These are phyloP conservation scores for Cacatua alba DNA, from an alignment of 2,113 vertebrate species.

Conservation along the genomic window DNA sequence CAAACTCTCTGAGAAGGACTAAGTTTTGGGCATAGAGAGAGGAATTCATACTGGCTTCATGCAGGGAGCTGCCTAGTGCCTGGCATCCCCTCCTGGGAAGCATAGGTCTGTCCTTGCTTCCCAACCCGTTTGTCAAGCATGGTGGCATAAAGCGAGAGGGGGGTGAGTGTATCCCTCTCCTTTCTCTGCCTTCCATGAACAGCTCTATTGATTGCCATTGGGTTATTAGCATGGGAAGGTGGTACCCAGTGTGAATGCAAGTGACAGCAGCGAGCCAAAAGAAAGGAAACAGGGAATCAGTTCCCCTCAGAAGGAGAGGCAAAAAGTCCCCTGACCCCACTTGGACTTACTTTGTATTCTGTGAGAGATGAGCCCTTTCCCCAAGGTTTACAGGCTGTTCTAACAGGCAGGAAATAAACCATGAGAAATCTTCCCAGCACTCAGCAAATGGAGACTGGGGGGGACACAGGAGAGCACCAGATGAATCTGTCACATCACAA, in stretches of 20 bases:
- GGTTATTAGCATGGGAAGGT: conserved; percentile 69
- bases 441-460: not conserved
- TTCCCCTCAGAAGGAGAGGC: conserved; percentile 6
- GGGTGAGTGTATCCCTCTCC: not conserved
- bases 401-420: conserved; percentile 23
- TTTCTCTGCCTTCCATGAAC: conserved; percentile 48
- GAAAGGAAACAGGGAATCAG: conserved; percentile 47
- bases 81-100: not conserved
- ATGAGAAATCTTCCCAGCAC: not conserved
- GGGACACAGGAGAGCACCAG: not conserved
- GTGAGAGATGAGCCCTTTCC: not conserved
- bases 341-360: conserved; percentile 55
- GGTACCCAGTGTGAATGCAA: conserved; percentile 52
- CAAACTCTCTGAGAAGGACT: not conserved
- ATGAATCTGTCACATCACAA: not conserved
- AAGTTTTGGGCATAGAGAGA: not conserved
- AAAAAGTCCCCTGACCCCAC: conserved; percentile 44
- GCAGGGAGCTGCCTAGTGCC: not conserved
- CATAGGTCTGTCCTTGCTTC: not conserved
- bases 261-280: conserved; percentile 51
- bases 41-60: accelerated
- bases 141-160: not conserved
- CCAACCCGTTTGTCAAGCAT: not conserved
- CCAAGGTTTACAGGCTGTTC: not conserved
- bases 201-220: conserved; percentile 55